phyloP scores from a whole-genome alignment of 2,888 invertebrate genomes.

The Chloroclystis v-ata region DNA sequence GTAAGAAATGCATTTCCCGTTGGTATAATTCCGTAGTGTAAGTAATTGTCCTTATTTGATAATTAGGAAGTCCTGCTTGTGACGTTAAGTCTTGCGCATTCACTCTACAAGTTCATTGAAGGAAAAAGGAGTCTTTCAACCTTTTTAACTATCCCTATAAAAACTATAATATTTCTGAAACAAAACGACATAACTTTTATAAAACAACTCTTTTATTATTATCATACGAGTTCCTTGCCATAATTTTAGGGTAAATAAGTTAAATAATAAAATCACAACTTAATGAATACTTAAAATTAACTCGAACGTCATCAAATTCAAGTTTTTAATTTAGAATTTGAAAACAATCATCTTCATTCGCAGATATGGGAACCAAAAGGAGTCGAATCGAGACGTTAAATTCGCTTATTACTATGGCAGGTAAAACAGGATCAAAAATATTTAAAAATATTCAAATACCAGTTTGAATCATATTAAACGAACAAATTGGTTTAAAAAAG shows the following conservation, averaged over 20 bases:
- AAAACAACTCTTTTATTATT: slow-evolving; percentile 72
- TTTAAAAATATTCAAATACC: slow-evolving; percentile 57
- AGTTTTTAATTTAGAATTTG: slow-evolving; percentile 60
- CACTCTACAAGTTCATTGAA: too few species aligned
- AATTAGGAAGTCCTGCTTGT: too few species aligned
- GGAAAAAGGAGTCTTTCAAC: too few species aligned
- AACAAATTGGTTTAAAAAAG: slow-evolving; percentile 56
- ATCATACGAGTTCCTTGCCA: slow-evolving; percentile 74
- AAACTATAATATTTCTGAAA: too few species aligned
- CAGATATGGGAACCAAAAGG: slow-evolving; percentile 29
- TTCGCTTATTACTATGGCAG: slow-evolving; percentile 75
- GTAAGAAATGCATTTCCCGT: too few species aligned
- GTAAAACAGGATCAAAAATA: slow-evolving; percentile 71
- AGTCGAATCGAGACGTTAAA: slow-evolving; percentile 51
- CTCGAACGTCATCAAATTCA: slow-evolving; percentile 51
- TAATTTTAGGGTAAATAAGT: slow-evolving; percentile 76
- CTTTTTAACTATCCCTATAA: too few species aligned
- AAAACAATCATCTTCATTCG: slow-evolving; percentile 30
- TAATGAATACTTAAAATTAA: slow-evolving; percentile 77
- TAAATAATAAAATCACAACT: slow-evolving; percentile 76
- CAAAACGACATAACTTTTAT: slow-evolving; percentile 38
- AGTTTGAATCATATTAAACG: slow-evolving; percentile 49
- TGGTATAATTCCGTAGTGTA: too few species aligned
- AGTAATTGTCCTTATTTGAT: too few species aligned
- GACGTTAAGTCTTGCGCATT: too few species aligned